A percentile compares a stretch with the other conserved stretches of the same genome.
Conservation (phyloP, 2,888 invertebrate genomes). For the Halocaridina rubra region DNA sequence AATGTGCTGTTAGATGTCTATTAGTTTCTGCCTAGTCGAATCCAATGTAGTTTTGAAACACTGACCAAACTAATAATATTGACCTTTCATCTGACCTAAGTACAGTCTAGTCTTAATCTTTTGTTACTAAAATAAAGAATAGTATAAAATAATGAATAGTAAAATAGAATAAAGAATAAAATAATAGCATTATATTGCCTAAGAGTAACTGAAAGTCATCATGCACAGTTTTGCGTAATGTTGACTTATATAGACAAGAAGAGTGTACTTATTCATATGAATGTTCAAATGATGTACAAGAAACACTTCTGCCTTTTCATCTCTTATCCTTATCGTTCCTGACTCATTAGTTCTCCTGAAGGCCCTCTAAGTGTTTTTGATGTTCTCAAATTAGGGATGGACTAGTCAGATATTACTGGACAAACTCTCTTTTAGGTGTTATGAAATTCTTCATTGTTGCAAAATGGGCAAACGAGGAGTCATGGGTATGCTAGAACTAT, state of each 20-base stretch:
- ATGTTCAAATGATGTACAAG: slow-evolving; percentile 19
- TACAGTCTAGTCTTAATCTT: no score
- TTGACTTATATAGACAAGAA: no score
- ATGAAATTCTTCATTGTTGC: no score
- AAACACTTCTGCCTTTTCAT: slow-evolving; percentile 51
- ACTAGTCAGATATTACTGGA: slow-evolving; percentile 46
- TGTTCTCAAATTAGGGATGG: slow-evolving; percentile 45
- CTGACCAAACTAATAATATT: slow-evolving; percentile 11
- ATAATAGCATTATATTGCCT: no score
- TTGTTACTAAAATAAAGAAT: no score
- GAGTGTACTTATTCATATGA: no score
- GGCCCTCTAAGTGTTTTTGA: slow-evolving; percentile 13
- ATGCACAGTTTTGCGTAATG: no score
- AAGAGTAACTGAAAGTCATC: no score
- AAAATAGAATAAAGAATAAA: no score
- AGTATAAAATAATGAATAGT: no score
- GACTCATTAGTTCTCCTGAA: not conserved
- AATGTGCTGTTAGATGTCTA: slow-evolving; percentile 28
- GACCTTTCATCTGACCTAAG: not conserved
- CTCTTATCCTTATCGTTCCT: not conserved
- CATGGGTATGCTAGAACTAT: no score
- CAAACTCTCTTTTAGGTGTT: not conserved
- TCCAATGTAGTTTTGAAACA: slow-evolving; percentile 49
- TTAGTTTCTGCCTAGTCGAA: slow-evolving; percentile 53
- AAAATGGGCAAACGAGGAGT: no score